phyloP scores from a whole-genome alignment of 1,140 invertebrate genomes.

The Tetraneura akinire region DNA sequence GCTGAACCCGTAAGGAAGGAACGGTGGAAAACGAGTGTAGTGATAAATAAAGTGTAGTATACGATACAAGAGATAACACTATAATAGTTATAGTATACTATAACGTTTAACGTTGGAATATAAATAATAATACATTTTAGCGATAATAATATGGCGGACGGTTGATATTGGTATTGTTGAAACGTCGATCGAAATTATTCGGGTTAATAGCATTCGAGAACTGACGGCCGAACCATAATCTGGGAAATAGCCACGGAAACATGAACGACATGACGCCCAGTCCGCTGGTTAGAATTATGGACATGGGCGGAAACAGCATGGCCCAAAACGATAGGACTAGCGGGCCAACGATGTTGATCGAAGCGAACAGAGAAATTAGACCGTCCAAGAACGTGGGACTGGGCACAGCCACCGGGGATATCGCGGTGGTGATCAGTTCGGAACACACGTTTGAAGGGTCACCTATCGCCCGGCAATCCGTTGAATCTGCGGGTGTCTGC shows the following conservation, averaged over 20 bases:
- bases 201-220: not conserved
- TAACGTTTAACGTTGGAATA: no score
- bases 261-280: constrained; percentile 56
- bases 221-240: constrained; percentile 54
- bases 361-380: constrained; percentile 52
- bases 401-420: not conserved
- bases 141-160: constrained; percentile 12
- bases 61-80: no score
- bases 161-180: not conserved
- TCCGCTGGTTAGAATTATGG: constrained; percentile 56
- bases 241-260: constrained; percentile 56
- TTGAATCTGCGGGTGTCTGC: not conserved
- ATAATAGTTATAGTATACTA: no score
- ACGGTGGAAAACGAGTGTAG: not conserved
- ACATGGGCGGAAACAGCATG: constrained; percentile 57
- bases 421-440: constrained; percentile 7
- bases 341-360: constrained; percentile 56
- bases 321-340: constrained; percentile 56
- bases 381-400: constrained; percentile 51
- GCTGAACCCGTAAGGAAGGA: not conserved
- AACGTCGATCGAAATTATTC: not conserved
- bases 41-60: not conserved
- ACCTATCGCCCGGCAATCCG: not conserved
- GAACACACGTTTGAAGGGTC: constrained; percentile 28
- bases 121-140: constrained; percentile 25